Evolutionary conservation across 2,113 vertebrate species (phyloP).

Genomic region (Carlito syrichta): DNA sequence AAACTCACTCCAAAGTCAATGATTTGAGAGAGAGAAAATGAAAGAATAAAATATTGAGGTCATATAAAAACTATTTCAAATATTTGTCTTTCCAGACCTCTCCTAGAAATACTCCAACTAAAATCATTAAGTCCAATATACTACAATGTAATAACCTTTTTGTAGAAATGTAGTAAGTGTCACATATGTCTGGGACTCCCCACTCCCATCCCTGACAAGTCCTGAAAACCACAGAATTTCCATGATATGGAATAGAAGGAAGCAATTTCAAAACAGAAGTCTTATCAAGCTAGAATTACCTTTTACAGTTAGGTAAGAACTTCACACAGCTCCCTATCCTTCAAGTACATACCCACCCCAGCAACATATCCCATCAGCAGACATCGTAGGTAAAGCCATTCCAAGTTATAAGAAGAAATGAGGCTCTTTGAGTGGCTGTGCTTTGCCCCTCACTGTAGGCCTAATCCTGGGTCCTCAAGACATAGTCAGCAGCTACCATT

Average conservation of each 20-base stretch:
- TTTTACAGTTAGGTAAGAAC: not conserved
- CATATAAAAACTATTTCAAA: not conserved
- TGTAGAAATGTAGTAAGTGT: not conserved
- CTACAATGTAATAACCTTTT: not conserved
- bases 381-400: not conserved
- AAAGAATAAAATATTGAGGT: not conserved
- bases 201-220: not conserved
- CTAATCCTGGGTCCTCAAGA: not conserved
- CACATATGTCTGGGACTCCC: not conserved
- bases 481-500: not conserved
- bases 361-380: not conserved
- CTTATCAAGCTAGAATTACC: not conserved
- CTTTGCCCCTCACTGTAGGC: not conserved
- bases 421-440: not conserved
- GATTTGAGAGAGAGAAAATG: not conserved
- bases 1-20: not conserved
- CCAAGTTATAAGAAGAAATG: not conserved
- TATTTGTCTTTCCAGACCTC: not conserved
- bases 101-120: not conserved
- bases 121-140: not conserved
- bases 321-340: not conserved
- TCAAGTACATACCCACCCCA: no score
- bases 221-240: not conserved
- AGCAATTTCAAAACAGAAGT: not conserved
- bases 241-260: not conserved